phyloP scores from a whole-genome alignment of 2,888 invertebrate species.

The Xanthia togata region DNA sequence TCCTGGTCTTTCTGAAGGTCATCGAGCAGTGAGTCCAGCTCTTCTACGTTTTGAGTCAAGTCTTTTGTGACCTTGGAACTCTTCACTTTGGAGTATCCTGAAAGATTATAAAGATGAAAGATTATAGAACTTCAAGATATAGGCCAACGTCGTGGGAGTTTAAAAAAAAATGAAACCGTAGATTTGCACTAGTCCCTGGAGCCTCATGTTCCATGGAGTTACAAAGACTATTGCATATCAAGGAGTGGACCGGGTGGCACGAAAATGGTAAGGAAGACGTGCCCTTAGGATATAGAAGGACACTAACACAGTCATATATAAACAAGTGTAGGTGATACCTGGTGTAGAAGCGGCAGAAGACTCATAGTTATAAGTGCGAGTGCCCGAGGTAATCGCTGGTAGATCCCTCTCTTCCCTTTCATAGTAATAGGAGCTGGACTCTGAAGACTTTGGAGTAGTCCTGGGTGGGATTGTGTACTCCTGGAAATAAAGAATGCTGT shows the following conservation, averaged over 20 bases:
- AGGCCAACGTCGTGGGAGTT: neutral
- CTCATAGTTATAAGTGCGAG: slow-evolving; percentile 86
- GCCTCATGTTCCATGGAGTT: too few relatives aligned
- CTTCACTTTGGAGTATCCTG: slow-evolving; percentile 83
- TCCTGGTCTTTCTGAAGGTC: slow-evolving; percentile 92
- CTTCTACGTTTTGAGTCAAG: slow-evolving; percentile 92
- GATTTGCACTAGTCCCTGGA: too few relatives aligned
- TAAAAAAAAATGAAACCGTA: too few relatives aligned
- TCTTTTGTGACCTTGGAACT: slow-evolving; percentile 85
- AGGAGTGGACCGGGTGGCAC: too few relatives aligned
- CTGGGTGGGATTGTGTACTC: slow-evolving; percentile 86
- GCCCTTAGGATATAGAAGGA: too few relatives aligned
- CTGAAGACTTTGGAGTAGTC: slow-evolving; percentile 79
- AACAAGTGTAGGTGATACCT: slow-evolving; percentile 70
- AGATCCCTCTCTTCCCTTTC: slow-evolving; percentile 84
- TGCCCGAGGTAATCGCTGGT: slow-evolving; percentile 80
- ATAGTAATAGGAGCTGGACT: slow-evolving; percentile 84
- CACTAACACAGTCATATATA: too few relatives aligned
- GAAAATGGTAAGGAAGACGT: too few relatives aligned
- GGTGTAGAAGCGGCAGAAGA: slow-evolving; percentile 79
- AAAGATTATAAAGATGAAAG: neutral
- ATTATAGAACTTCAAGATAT: neutral
- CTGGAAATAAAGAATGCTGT: slow-evolving; percentile 70
- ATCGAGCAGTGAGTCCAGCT: slow-evolving; percentile 93
- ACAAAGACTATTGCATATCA: too few relatives aligned